Conservation (phyloP, 1,140 invertebrate genomes). For the Lordiphosa stackelbergi region DNA sequence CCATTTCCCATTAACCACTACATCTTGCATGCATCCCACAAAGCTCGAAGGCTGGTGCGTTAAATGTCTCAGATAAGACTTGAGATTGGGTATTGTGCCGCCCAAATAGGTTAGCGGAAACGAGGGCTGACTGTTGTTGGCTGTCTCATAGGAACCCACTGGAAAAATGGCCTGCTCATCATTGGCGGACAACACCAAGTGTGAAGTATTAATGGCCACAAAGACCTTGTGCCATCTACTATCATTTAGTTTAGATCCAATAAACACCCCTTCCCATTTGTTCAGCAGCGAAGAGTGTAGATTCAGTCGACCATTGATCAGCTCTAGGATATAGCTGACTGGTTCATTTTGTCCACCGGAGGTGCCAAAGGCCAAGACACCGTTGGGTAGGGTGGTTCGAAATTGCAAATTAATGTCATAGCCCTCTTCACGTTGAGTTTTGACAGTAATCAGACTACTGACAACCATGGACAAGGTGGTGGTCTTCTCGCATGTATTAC, state of each 20-base stretch:
- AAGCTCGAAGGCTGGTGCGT: slow-evolving; percentile 86
- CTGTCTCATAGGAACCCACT: slow-evolving; percentile 87
- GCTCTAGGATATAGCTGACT: slow-evolving; percentile 87
- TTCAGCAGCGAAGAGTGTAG: slow-evolving; percentile 90
- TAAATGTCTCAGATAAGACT: slow-evolving; percentile 82
- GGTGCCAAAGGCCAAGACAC: slow-evolving; percentile 88
- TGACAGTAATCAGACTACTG: slow-evolving; percentile 86
- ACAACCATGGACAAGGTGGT: slow-evolving; percentile 93
- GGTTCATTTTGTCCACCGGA: slow-evolving; percentile 78
- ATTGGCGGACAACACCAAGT: slow-evolving; percentile 89
- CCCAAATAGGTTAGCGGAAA: slow-evolving; percentile 90
- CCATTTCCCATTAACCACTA: slow-evolving; percentile 90
- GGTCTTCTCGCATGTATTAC: slow-evolving; percentile 86
- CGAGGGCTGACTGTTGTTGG: slow-evolving; percentile 85
- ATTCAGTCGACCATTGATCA: slow-evolving; percentile 89
- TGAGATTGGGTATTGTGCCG: slow-evolving; percentile 81
- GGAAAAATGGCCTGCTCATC: slow-evolving; percentile 93
- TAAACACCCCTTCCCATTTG: slow-evolving; percentile 92
- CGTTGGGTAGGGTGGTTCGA: slow-evolving; percentile 91
- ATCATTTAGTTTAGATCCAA: slow-evolving; percentile 89
- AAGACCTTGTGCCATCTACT: slow-evolving; percentile 92
- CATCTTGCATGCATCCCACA: slow-evolving; percentile 94
- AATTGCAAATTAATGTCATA: slow-evolving; percentile 94
- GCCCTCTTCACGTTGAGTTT: slow-evolving; percentile 88
- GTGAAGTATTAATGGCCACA: slow-evolving; percentile 90